Conservation (phyloP, 2,113 vertebrate genomes). For the Tragelaphus scriptus region DNA sequence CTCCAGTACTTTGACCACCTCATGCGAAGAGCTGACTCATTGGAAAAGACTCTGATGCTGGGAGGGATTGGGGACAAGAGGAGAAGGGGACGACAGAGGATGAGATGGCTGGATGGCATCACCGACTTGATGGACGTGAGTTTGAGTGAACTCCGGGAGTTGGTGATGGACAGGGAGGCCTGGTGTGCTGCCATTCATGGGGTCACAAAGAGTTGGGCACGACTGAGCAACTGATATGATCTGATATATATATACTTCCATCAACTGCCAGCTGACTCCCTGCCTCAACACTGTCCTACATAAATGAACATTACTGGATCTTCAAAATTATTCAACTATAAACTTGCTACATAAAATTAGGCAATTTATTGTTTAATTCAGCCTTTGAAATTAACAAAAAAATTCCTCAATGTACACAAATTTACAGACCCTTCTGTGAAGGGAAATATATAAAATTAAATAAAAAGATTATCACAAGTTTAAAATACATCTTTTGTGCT, state of each 20-base stretch:
- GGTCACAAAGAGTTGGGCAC: too few relatives aligned
- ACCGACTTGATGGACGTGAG: too few relatives aligned
- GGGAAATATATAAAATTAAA: not conserved
- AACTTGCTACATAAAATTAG: not conserved
- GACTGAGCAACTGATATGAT: not conserved
- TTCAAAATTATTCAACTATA: not conserved
- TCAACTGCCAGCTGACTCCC: not conserved
- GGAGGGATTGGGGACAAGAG: too few relatives aligned
- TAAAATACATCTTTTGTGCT: not conserved
- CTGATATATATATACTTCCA: not conserved
- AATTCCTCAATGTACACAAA: not conserved
- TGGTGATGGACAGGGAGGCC: too few relatives aligned
- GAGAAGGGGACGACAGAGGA: too few relatives aligned
- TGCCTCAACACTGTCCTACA: not conserved
- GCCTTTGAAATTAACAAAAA: not conserved
- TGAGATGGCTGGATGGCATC: too few relatives aligned
- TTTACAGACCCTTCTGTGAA: not conserved
- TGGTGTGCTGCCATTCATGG: too few relatives aligned
- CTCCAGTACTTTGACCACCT: too few relatives aligned
- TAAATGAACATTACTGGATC: not conserved
- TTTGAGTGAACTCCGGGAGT: too few relatives aligned
- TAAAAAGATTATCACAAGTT: not conserved
- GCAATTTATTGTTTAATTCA: not conserved
- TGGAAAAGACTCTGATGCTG: too few relatives aligned
- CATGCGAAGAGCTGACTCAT: too few relatives aligned